These are phyloP conservation scores for Bubo bubo DNA, from an alignment of 2,113 vertebrate species.

Conservation along the genomic window DNA sequence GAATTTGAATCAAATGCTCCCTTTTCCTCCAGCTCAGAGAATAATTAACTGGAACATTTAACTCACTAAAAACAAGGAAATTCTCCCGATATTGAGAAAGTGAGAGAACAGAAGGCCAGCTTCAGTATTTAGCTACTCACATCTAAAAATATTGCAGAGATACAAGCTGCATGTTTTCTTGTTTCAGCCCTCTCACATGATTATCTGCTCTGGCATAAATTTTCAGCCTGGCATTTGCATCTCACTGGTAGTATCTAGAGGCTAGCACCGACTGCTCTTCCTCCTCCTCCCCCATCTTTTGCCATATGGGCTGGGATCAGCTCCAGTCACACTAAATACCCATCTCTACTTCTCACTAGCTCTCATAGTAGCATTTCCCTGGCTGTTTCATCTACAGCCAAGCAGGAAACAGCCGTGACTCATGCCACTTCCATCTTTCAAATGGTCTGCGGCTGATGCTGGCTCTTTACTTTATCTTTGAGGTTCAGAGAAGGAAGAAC, in stretches of 20 bases:
- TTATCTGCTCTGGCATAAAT: conserved; percentile 17
- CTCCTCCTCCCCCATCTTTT: not conserved
- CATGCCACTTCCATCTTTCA: not conserved
- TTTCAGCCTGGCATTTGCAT: not conserved
- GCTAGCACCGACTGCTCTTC: not conserved
- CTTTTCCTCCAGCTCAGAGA: not conserved
- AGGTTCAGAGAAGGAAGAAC: not conserved
- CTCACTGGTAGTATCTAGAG: not conserved
- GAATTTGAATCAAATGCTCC: not conserved
- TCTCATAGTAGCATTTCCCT: not conserved
- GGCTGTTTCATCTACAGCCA: not conserved
- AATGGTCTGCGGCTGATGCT: not conserved
- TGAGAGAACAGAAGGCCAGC: not conserved
- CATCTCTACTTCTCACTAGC: not conserved
- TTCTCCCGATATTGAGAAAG: not conserved
- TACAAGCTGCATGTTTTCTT: conserved; percentile 10
- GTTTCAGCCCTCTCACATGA: conserved; percentile 12
- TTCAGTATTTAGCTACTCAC: conserved; percentile 2
- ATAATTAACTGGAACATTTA: not conserved
- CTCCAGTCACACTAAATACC: conserved; percentile 17
- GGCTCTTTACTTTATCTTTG: not conserved
- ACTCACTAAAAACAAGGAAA: not conserved
- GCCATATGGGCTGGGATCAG: conserved; percentile 25
- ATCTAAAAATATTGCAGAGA: conserved; percentile 12
- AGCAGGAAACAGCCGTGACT: conserved; percentile 8